Evolutionary conservation across 2,797 vertebrate species (phyloP).

Genomic region (Hypotaenidia okinawae): DNA sequence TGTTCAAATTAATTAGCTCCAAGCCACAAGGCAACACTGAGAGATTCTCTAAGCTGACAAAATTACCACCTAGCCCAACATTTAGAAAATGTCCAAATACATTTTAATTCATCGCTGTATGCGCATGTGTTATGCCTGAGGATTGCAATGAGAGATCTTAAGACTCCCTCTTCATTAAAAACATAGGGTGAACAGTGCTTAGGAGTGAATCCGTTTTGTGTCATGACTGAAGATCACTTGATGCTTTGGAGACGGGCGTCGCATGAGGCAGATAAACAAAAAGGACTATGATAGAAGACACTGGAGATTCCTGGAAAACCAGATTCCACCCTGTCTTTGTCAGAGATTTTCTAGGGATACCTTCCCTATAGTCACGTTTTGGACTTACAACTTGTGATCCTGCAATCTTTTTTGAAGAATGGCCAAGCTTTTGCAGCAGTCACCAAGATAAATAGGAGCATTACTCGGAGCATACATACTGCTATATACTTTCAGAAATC

Average conservation of each 20-base stretch:
- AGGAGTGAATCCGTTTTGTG: neutral
- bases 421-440: neutral
- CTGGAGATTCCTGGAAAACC: neutral
- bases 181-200: neutral
- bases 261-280: neutral
- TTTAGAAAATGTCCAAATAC: neutral
- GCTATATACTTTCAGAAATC: neutral
- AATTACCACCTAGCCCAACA: neutral
- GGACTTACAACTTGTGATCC: neutral
- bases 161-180: conserved; percentile 16
- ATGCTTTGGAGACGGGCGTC: neutral
- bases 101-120: conserved; percentile 7
- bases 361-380: neutral
- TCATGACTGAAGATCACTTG: neutral
- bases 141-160: conserved; percentile 44
- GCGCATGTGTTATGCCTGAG: neutral
- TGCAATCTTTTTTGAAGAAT: neutral
- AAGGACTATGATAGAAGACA: neutral
- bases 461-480: neutral
- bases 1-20: neutral
- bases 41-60: conserved; percentile 1
- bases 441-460: neutral
- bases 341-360: neutral
- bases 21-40: neutral
- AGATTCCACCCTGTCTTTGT: neutral